Conservation (phyloP, 2,113 vertebrate species). For the Peromyscus polionotus region DNA sequence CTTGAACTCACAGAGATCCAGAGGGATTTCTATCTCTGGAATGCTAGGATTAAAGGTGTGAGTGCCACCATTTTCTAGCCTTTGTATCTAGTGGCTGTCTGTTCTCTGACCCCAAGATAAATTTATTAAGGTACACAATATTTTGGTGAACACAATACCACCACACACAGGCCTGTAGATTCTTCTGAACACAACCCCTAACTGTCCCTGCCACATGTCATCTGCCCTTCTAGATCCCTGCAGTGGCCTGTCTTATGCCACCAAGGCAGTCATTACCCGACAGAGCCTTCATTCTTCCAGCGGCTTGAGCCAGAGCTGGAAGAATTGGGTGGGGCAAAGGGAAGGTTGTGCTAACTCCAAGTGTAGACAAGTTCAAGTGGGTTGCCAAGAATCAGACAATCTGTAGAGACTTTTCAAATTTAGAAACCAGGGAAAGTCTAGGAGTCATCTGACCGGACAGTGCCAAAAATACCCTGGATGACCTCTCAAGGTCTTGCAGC, state of each 20-base stretch:
- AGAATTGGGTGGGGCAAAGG: conserved; percentile 43
- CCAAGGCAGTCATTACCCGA: neutral
- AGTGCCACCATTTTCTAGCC: too few species aligned
- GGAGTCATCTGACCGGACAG: neutral
- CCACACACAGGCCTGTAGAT: neutral
- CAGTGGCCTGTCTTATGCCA: neutral
- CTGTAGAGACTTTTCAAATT: conserved; percentile 62
- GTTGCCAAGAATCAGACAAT: conserved; percentile 22
- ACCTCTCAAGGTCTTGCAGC: neutral
- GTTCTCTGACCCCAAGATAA: too few species aligned
- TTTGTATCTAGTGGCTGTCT: too few species aligned
- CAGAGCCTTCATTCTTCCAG: conserved; percentile 58
- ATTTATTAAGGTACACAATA: too few species aligned
- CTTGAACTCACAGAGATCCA: too few species aligned
- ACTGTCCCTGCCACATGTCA: neutral
- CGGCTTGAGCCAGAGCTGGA: neutral
- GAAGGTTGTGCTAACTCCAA: neutral
- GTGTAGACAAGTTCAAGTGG: conserved; percentile 22
- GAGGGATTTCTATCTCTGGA: too few species aligned
- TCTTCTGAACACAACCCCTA: neutral
- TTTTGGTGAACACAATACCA: too few species aligned
- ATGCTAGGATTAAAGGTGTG: too few species aligned
- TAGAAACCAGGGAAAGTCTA: conserved; percentile 18
- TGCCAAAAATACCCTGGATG: conserved; percentile 41
- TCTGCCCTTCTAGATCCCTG: neutral